Conservation (phyloP, 2,888 invertebrate genomes). For the Macrophya alboannulata region DNA sequence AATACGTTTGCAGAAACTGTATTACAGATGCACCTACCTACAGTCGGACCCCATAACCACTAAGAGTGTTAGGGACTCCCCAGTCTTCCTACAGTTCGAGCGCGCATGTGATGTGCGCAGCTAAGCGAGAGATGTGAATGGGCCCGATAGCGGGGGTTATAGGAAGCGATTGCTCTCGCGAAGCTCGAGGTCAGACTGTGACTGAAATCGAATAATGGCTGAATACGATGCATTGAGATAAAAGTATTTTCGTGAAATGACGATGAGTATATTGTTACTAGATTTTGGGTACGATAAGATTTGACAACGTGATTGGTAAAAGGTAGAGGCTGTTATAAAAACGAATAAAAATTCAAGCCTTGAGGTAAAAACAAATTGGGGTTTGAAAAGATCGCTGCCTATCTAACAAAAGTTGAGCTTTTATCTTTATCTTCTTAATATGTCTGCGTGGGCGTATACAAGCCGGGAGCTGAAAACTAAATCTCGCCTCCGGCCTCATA, state of each 20-base stretch:
- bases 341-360: slow-evolving; percentile 5
- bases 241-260: neutral
- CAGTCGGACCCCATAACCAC: neutral
- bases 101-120: neutral
- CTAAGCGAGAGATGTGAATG: neutral
- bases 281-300: neutral
- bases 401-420: neutral
- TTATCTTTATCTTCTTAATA: slow-evolving; percentile 18
- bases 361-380: neutral
- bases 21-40: neutral
- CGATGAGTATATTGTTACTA: neutral
- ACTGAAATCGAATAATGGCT: neutral
- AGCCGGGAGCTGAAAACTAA: neutral
- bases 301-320: neutral
- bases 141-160: neutral
- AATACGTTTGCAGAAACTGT: neutral
- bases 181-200: neutral
- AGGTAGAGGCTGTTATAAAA: neutral
- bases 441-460: neutral
- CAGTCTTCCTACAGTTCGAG: neutral
- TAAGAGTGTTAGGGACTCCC: neutral
- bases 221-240: neutral
- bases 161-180: neutral
- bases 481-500: neutral
- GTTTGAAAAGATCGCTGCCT: neutral